These are phyloP conservation scores for Neoitamus cyanurus DNA, from an alignment of 2,888 invertebrate genomes.

Conservation along the genomic window DNA sequence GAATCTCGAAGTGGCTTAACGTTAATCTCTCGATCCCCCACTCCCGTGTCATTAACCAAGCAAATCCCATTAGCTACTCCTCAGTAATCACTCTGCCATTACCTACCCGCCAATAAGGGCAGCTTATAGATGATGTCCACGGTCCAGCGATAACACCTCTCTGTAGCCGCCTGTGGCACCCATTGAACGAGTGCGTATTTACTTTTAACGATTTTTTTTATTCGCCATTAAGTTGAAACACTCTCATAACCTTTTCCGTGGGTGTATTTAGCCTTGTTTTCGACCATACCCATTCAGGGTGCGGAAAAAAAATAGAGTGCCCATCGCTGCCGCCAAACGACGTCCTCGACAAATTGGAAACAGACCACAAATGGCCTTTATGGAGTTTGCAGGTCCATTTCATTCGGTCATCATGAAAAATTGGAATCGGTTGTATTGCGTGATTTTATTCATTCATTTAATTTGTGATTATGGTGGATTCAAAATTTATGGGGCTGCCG, in stretches of 20 bases:
- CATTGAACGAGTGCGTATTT: background rate
- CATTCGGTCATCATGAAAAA: conserved; percentile 41
- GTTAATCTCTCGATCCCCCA: background rate
- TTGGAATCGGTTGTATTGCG: conserved; percentile 37
- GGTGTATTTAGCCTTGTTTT: background rate
- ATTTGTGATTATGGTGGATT: conserved; percentile 11
- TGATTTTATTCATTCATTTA: conserved; percentile 35
- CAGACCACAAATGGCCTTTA: conserved; percentile 44
- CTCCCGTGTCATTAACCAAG: background rate
- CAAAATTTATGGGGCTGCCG: background rate
- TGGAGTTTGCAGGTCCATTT: conserved; percentile 43
- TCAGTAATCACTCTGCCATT: background rate
- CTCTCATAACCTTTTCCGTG: conserved; percentile 22
- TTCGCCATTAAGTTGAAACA: conserved; percentile 26
- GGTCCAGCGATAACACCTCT: background rate
- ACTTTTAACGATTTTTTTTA: conserved; percentile 41
- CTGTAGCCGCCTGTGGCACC: background rate
- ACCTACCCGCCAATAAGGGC: background rate
- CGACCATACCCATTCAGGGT: background rate
- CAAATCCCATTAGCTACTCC: background rate
- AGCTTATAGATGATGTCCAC: background rate
- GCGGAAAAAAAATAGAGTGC: background rate
- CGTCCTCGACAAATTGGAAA: conserved; percentile 44
- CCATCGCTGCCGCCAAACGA: conserved; percentile 18
- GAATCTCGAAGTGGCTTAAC: background rate